Evolutionary conservation across 2,888 invertebrate genomes (phyloP).

Genomic region (Cryptus viduatorius): DNA sequence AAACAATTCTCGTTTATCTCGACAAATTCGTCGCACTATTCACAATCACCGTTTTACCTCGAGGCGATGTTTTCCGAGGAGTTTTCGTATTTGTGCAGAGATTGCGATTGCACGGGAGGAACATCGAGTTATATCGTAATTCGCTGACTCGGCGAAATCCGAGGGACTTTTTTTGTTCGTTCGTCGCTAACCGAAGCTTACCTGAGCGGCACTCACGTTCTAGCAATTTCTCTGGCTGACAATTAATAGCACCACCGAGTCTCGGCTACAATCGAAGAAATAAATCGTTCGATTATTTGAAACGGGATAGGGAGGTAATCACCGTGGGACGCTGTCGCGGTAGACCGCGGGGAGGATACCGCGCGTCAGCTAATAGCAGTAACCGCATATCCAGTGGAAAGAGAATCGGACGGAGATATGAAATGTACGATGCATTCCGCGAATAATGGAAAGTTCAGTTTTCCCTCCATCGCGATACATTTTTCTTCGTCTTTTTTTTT

Average conservation of each 20-base stretch:
- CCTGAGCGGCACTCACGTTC: slow-evolving; percentile 10
- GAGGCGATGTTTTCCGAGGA: not conserved
- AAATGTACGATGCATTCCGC: slow-evolving; percentile 6
- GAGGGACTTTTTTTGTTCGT: slow-evolving; percentile 48
- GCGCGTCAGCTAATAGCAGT: slow-evolving; percentile 30
- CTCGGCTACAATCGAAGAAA: slow-evolving; percentile 35
- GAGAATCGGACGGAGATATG: slow-evolving; percentile 4
- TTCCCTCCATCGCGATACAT: not conserved
- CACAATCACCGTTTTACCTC: not conserved
- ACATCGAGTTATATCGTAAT: slow-evolving; percentile 44
- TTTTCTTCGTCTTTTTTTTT: not conserved
- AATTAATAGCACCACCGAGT: slow-evolving; percentile 51
- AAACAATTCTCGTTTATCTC: not conserved
- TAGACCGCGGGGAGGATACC: not conserved
- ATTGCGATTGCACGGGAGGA: not conserved
- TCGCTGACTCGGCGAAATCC: slow-evolving; percentile 57
- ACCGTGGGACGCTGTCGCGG: slow-evolving; percentile 10
- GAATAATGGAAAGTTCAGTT: slow-evolving; percentile 13
- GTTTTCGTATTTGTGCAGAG: not conserved
- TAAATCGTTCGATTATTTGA: slow-evolving; percentile 63
- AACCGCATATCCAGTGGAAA: slow-evolving; percentile 9
- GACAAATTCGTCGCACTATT: slow-evolving; percentile 9
- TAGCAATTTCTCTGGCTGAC: slow-evolving; percentile 57
- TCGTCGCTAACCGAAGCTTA: slow-evolving; percentile 49
- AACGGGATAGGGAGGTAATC: slow-evolving; percentile 13